Percentiles rank a stretch among this genome's conserved stretches.
Conservation (phyloP, 2,113 vertebrate species). For the Urocynchramus pylzowi region DNA sequence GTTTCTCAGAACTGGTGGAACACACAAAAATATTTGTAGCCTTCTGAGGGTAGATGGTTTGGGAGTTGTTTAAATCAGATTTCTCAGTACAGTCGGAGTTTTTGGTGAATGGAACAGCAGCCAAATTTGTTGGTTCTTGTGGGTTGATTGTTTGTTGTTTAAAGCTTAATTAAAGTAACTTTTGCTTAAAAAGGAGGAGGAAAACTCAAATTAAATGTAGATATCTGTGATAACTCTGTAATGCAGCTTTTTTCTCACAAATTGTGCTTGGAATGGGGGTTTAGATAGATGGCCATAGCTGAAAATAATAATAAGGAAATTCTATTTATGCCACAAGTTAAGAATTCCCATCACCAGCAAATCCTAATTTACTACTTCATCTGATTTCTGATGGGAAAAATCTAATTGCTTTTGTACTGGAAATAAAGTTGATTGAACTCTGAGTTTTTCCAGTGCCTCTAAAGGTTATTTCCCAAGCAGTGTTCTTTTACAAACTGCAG, state of each 20-base stretch:
- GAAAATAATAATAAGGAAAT: constrained; percentile 45
- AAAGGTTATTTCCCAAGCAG: constrained; percentile 75
- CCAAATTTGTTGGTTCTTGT: neutral
- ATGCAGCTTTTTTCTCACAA: constrained; percentile 22
- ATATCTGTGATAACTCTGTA: neutral
- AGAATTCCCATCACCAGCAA: constrained; percentile 48
- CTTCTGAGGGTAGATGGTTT: neutral
- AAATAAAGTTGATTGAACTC: constrained; percentile 77
- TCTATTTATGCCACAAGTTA: constrained; percentile 56
- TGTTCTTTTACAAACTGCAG: constrained; percentile 43
- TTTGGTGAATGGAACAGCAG: neutral
- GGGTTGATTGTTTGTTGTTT: neutral
- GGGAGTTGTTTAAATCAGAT: neutral
- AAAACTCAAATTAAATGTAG: neutral
- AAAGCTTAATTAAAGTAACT: constrained; percentile 9
- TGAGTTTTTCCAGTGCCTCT: constrained; percentile 69
- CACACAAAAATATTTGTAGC: neutral
- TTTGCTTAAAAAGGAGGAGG: neutral
- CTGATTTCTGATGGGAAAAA: constrained; percentile 73
- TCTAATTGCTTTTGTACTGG: constrained; percentile 62
- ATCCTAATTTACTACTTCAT: constrained; percentile 71
- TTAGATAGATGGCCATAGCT: constrained; percentile 12
- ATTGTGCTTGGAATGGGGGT: neutral
- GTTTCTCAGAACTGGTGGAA: neutral
- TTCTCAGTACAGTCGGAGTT: neutral